These are phyloP conservation scores for Triplophysa dalaica DNA, from an alignment of 2,113 vertebrate species.

Conservation along the genomic window DNA sequence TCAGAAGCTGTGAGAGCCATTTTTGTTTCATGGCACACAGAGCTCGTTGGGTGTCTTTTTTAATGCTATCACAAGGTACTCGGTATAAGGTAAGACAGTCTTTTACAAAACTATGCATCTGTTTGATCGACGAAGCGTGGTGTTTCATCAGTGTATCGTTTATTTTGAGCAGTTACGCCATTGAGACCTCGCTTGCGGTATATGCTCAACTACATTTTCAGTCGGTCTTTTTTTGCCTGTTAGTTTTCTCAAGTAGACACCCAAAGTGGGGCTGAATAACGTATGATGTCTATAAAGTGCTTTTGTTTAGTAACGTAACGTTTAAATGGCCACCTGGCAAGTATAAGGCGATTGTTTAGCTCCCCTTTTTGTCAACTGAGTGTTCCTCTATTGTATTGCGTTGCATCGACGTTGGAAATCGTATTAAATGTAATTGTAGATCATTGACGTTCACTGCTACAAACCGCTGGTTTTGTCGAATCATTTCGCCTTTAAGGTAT, in stretches of 20 bases:
- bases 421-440: conserved; percentile 7
- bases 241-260: conserved; percentile 36
- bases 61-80: conserved; percentile 34
- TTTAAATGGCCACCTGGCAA: background rate
- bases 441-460: conserved; percentile 5
- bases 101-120: background rate
- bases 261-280: conserved; percentile 16
- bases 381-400: conserved; percentile 43
- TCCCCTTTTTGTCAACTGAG: background rate
- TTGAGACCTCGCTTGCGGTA: background rate
- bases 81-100: conserved; percentile 43
- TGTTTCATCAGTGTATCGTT: background rate
- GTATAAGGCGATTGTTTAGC: conserved; percentile 2
- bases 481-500: background rate
- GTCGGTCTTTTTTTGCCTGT: conserved; percentile 10
- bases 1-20: conserved; percentile 49
- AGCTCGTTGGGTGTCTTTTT: conserved; percentile 22
- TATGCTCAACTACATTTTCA: conserved; percentile 34
- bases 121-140: background rate
- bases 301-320: background rate
- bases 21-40: conserved; percentile 56
- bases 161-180: background rate
- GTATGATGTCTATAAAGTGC: background rate
- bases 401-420: conserved; percentile 25
- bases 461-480: background rate